Evolutionary conservation across 1,140 invertebrate genomes (phyloP).

Genomic region (Carposina sasakii): DNA sequence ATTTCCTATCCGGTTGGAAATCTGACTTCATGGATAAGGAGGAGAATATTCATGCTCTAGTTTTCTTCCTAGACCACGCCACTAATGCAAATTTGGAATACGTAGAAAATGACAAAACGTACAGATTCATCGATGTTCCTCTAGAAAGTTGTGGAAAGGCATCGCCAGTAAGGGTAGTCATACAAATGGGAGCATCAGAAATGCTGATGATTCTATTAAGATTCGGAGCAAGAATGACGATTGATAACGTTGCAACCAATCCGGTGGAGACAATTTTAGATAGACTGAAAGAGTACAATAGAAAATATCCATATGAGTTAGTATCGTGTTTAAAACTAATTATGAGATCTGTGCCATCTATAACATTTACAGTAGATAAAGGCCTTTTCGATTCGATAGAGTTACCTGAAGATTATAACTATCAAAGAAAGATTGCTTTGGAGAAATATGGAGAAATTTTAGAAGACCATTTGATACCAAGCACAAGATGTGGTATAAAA

Average conservation of each 20-base stretch:
- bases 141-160: constrained; percentile 83
- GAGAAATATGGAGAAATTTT: constrained; percentile 77
- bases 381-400: constrained; percentile 41
- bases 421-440: constrained; percentile 71
- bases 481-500: constrained; percentile 73
- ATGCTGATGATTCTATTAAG: constrained; percentile 81
- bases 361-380: constrained; percentile 55
- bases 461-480: constrained; percentile 76
- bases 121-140: constrained; percentile 83
- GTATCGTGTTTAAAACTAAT: constrained; percentile 79
- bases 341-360: constrained; percentile 74
- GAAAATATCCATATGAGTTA: constrained; percentile 78
- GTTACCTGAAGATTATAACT: constrained; percentile 59
- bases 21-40: constrained; percentile 84
- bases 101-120: constrained; percentile 52
- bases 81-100: constrained; percentile 74
- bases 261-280: constrained; percentile 75
- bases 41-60: constrained; percentile 82
- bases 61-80: constrained; percentile 85
- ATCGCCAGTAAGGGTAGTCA: constrained; percentile 78
- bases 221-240: constrained; percentile 76
- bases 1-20: constrained; percentile 87
- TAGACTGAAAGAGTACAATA: constrained; percentile 76
- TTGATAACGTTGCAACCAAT: constrained; percentile 64
- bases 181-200: constrained; percentile 81